Conservation (phyloP, 2,797 vertebrate genomes). For the Gallirallus australis region DNA sequence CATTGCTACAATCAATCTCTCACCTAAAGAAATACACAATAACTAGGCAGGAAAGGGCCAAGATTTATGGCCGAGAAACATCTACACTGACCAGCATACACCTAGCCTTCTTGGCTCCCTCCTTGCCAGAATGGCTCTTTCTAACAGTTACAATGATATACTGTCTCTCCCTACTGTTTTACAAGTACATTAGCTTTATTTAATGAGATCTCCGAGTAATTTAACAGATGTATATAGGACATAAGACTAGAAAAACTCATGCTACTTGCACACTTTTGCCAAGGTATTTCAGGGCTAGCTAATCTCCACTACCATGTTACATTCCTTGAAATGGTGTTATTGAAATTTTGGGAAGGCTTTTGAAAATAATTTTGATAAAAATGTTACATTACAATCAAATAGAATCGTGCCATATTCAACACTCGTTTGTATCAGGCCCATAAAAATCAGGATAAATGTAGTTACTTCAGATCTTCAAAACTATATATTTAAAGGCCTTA, state of each 20-base stretch:
- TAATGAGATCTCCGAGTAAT: constrained; percentile 97
- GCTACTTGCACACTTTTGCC: constrained; percentile 80
- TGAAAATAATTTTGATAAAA: constrained; percentile 69
- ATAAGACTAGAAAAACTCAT: constrained; percentile 84
- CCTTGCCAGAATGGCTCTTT: constrained; percentile 84
- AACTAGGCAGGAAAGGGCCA: constrained; percentile 96
- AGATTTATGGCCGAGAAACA: constrained; percentile 97
- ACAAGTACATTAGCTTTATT: constrained; percentile 99
- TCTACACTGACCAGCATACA: constrained; percentile 97
- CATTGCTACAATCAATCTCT: constrained; percentile 98
- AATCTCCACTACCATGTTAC: constrained; percentile 56
- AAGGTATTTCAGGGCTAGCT: constrained; percentile 75
- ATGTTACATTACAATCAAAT: constrained; percentile 48
- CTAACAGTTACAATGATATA: constrained; percentile 96
- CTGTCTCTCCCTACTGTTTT: constrained; percentile 97
- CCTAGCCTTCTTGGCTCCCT: constrained; percentile 89
- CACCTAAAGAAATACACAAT: constrained; percentile 99
- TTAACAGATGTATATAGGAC: constrained; percentile 93
- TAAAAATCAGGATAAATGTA: constrained; percentile 37
- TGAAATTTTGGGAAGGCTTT: constrained; percentile 71
- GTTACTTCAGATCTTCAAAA: constrained; percentile 1
- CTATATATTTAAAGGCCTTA: constrained; percentile 25
- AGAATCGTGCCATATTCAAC: neutral
- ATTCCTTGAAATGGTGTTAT: constrained; percentile 58
- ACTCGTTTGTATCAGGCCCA: neutral